Evolutionary conservation across 2,888 invertebrate species (phyloP).

Genomic region (Melikaiella ostensackeni): DNA sequence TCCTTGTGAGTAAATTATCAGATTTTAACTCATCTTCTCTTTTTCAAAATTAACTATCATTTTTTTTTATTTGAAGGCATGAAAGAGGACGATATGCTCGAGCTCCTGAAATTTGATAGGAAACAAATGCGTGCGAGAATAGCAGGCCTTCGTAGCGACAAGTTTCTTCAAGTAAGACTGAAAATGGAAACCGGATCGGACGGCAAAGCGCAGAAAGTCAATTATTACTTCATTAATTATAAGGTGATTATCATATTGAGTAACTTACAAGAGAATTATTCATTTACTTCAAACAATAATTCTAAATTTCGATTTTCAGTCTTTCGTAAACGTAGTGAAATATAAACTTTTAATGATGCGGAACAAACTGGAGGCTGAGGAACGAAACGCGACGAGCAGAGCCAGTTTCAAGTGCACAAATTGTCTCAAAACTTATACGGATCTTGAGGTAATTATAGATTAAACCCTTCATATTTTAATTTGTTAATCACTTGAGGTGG

Average conservation of each 20-base stretch:
- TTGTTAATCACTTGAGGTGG: too few species aligned
- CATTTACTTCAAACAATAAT: background rate
- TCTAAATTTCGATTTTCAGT: slow-evolving; percentile 75
- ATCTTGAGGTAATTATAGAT: slow-evolving; percentile 85
- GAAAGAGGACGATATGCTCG: slow-evolving; percentile 94
- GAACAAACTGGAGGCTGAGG: slow-evolving; percentile 96
- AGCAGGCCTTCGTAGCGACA: slow-evolving; percentile 91
- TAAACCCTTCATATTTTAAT: too few species aligned
- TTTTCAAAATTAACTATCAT: too few species aligned
- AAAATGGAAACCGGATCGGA: slow-evolving; percentile 97
- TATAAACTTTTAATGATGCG: slow-evolving; percentile 98
- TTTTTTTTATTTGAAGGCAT: slow-evolving; percentile 79
- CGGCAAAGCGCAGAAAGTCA: slow-evolving; percentile 96
- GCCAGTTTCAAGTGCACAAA: slow-evolving; percentile 96
- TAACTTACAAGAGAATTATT: background rate
- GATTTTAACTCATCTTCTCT: too few species aligned
- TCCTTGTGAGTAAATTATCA: slow-evolving; percentile 84
- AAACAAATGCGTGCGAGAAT: slow-evolving; percentile 95
- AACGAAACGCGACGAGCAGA: slow-evolving; percentile 95
- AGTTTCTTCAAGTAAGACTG: slow-evolving; percentile 94
- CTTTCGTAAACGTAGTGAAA: slow-evolving; percentile 97
- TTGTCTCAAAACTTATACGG: slow-evolving; percentile 96
- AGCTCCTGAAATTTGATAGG: slow-evolving; percentile 93
- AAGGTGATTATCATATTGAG: slow-evolving; percentile 79
- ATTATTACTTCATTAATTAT: slow-evolving; percentile 98